phyloP scores from a whole-genome alignment of 2,113 vertebrate genomes.

The Taxidea taxus region DNA sequence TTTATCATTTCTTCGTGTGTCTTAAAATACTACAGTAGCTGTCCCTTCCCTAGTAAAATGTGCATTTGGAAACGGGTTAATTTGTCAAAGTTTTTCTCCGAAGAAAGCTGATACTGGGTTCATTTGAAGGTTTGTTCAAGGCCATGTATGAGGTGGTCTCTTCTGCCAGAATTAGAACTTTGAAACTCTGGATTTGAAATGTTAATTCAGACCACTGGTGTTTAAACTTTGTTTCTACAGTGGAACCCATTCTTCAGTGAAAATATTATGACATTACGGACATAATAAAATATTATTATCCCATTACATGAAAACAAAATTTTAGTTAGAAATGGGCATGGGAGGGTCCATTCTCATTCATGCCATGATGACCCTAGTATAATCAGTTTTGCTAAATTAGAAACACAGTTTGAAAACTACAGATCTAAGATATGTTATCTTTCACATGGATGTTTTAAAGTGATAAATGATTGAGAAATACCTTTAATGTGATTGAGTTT shows the following conservation, averaged over 20 bases:
- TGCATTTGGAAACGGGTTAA: not conserved
- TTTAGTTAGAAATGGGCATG: not conserved
- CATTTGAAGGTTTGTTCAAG: not conserved
- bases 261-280: not conserved
- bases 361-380: not conserved
- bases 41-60: not conserved
- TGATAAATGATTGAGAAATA: not conserved
- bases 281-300: too few species aligned
- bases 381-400: slow-evolving; percentile 10
- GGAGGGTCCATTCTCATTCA: not conserved
- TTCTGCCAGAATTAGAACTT: slow-evolving; percentile 9
- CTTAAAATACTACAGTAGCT: not conserved
- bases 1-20: not conserved
- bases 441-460: not conserved
- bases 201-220: slow-evolving; percentile 12
- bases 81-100: not conserved
- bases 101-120: not conserved
- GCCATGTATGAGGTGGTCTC: not conserved
- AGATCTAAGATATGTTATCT: not conserved
- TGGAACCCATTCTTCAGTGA: not conserved
- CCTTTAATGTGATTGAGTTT: not conserved
- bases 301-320: not conserved
- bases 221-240: slow-evolving; percentile 2
- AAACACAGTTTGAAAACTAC: not conserved
- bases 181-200: not conserved